A percentile compares a stretch with the other conserved stretches of the same genome.
phyloP scores from a whole-genome alignment of 1,140 invertebrate species.

The Halesus radiatus region DNA sequence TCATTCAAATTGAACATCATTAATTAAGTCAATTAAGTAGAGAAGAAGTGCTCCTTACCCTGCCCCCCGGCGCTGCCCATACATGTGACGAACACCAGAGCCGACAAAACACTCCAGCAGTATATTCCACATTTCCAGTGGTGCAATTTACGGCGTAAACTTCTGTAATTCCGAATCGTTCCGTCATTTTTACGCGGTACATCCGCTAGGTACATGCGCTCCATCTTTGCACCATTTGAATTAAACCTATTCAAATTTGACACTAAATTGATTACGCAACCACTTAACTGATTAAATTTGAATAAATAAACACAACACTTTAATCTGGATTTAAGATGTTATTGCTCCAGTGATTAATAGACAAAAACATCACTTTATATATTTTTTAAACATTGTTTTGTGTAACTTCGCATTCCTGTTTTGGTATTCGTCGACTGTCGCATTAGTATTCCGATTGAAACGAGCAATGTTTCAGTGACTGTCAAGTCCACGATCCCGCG shows the following conservation, averaged over 20 bases:
- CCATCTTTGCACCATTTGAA: neutral
- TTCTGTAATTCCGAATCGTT: conserved; percentile 8
- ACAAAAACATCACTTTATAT: neutral
- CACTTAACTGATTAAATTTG: neutral
- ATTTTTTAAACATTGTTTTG: neutral
- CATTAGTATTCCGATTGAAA: neutral
- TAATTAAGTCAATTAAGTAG: conserved; percentile 52
- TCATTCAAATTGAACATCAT: conserved; percentile 41
- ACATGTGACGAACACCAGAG: conserved; percentile 31
- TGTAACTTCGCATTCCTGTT: neutral
- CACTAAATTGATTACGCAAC: neutral
- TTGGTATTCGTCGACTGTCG: neutral
- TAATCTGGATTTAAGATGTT: conserved; percentile 9
- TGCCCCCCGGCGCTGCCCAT: conserved; percentile 16
- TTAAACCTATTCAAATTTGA: neutral
- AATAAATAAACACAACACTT: neutral
- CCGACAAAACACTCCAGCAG: conserved; percentile 5
- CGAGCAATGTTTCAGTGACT: neutral
- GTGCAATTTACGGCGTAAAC: conserved; percentile 10
- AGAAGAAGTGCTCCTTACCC: conserved; percentile 36
- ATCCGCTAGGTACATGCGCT: neutral
- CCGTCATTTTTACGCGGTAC: neutral
- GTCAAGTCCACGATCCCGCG: neutral
- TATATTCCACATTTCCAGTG: conserved; percentile 13
- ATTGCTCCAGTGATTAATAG: neutral